Conservation (phyloP, 2,113 vertebrate species). For the Lophotis ruficrista region DNA sequence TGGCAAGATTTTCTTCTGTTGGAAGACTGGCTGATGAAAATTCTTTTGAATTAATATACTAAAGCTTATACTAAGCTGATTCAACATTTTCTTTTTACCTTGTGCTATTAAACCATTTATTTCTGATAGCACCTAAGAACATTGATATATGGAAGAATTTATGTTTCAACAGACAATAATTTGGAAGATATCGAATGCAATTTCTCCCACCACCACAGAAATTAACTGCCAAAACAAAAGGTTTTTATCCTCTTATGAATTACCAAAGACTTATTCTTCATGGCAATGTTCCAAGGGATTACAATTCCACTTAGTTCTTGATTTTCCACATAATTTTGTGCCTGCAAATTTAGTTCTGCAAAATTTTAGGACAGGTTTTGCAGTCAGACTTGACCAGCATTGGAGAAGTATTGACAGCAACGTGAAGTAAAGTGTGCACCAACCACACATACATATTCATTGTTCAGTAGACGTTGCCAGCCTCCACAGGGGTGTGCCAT, state of each 20-base stretch:
- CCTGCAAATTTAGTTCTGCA: neutral
- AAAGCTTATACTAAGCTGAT: neutral
- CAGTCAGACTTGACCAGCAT: neutral
- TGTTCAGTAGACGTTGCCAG: neutral
- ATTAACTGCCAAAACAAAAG: neutral
- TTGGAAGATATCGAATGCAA: neutral
- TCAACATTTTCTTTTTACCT: neutral
- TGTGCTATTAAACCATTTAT: neutral
- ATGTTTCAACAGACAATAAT: neutral
- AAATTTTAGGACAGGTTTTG: neutral
- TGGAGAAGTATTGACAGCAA: neutral
- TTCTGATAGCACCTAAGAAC: neutral
- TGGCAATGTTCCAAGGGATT: neutral
- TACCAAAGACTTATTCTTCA: neutral
- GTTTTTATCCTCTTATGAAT: neutral
- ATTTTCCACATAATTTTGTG: neutral
- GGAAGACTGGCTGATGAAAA: neutral
- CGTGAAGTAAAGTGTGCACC: fast-evolving
- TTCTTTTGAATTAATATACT: neutral
- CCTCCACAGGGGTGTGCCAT: neutral
- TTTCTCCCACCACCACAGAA: neutral
- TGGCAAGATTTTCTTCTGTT: neutral
- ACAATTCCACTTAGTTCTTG: neutral
- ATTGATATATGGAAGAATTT: neutral
- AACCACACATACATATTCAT: neutral